Conservation (phyloP, 2,113 vertebrate genomes). For the Pluvianellus socialis region DNA sequence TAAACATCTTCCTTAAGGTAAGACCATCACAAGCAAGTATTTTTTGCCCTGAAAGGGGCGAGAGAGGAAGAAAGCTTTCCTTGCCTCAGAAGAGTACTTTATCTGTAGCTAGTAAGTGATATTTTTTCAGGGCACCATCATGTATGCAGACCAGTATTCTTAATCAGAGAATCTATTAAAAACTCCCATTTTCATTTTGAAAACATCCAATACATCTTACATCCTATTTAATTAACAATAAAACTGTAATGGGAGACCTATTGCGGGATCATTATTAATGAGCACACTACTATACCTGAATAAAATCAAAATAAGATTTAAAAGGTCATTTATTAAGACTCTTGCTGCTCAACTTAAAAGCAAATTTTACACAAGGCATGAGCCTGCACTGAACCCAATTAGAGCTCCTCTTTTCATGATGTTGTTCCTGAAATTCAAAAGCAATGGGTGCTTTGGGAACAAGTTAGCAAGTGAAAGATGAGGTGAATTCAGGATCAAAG, state of each 20-base stretch:
- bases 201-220: conserved; percentile 41
- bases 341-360: conserved; percentile 16
- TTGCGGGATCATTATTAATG: conserved; percentile 4
- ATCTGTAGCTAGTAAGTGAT: neutral
- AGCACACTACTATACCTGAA: conserved; percentile 21
- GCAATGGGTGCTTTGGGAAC: neutral
- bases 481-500: neutral
- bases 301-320: conserved; percentile 50
- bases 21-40: neutral
- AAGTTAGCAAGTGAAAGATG: neutral
- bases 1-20: neutral
- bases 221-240: conserved; percentile 49
- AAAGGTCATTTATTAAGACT: conserved; percentile 38
- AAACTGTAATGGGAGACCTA: neutral
- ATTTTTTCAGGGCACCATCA: conserved; percentile 8
- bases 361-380: neutral
- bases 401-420: neutral
- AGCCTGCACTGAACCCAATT: neutral
- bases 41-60: neutral
- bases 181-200: neutral
- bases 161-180: conserved; percentile 43
- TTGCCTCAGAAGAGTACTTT: neutral
- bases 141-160: neutral
- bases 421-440: conserved; percentile 23
- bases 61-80: neutral